phyloP scores from a whole-genome alignment of 2,113 vertebrate genomes.

The Hydropotes inermis region DNA sequence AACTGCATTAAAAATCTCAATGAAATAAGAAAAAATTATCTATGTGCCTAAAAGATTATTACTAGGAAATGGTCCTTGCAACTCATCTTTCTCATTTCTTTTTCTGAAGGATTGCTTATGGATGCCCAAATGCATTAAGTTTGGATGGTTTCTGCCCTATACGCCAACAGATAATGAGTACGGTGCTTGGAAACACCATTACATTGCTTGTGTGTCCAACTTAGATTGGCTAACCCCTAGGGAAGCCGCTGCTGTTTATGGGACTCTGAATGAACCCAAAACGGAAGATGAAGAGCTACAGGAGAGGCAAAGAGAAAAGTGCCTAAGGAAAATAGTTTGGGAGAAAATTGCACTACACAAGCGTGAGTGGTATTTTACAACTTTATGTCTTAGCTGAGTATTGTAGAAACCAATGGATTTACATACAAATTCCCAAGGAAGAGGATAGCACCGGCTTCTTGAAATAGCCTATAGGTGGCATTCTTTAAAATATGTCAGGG shows the following conservation, averaged over 20 bases:
- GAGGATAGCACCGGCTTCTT: background rate
- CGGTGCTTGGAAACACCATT: slow-evolving; percentile 85
- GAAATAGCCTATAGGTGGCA: background rate
- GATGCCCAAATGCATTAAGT: slow-evolving; percentile 81
- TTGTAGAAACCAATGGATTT: background rate
- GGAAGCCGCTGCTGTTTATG: slow-evolving; percentile 79
- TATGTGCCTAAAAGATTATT: background rate
- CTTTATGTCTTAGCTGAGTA: background rate
- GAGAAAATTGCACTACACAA: slow-evolving; percentile 80
- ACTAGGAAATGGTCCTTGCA: background rate
- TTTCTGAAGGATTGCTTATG: slow-evolving; percentile 84
- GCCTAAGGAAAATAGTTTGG: slow-evolving; percentile 78
- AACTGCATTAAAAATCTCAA: background rate
- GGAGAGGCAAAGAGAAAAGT: slow-evolving; percentile 81
- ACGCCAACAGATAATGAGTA: slow-evolving; percentile 79
- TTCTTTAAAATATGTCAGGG: background rate
- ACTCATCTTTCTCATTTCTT: background rate
- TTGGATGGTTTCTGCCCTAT: slow-evolving; percentile 88
- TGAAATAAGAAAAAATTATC: background rate
- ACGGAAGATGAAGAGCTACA: slow-evolving; percentile 70
- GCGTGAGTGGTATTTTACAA: slow-evolving; percentile 77
- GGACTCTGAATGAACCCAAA: slow-evolving; percentile 77
- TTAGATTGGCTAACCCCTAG: slow-evolving; percentile 82
- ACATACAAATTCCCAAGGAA: background rate
- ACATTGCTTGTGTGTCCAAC: slow-evolving; percentile 80